A percentile compares a stretch with the other conserved stretches of the same genome.
phyloP scores from a whole-genome alignment of 2,797 vertebrate species.

The Microctenopoma steveboyesi region DNA sequence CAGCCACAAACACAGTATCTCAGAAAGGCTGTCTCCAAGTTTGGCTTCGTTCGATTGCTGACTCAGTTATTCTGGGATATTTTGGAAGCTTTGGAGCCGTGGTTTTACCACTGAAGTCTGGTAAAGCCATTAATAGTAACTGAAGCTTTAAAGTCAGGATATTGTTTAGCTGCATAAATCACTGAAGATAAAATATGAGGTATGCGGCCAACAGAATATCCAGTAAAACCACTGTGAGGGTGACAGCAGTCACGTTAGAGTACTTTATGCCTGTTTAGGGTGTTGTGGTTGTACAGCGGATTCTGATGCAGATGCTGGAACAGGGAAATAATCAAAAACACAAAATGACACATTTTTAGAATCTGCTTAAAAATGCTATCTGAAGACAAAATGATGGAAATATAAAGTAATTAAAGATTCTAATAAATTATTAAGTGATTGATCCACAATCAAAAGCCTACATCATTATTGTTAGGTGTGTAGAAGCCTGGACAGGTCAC shows the following conservation, averaged over 20 bases:
- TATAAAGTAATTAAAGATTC: too few relatives aligned
- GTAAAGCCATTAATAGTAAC: constrained; percentile 15
- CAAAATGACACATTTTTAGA: too few relatives aligned
- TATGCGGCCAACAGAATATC: constrained; percentile 9
- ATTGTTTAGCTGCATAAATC: constrained; percentile 29
- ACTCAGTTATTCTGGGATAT: constrained; percentile 17
- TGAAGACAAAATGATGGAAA: too few relatives aligned
- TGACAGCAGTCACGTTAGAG: not conserved
- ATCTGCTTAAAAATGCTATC: too few relatives aligned
- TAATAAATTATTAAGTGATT: too few relatives aligned
- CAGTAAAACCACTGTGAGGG: constrained; percentile 30
- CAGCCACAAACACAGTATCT: constrained; percentile 1
- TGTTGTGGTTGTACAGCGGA: constrained; percentile 14
- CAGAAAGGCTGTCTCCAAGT: constrained; percentile 10
- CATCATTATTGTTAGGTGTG: too few relatives aligned
- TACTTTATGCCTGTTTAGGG: constrained; percentile 33
- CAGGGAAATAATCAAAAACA: not conserved
- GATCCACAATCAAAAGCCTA: too few relatives aligned
- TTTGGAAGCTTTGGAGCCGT: not conserved
- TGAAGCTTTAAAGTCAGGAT: constrained; percentile 29
- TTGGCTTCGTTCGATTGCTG: constrained; percentile 7
- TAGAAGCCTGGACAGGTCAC: too few relatives aligned
- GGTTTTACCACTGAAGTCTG: constrained; percentile 26
- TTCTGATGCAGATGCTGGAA: constrained; percentile 9
- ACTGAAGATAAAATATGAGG: constrained; percentile 21